Evolutionary conservation across 2,797 vertebrate species (phyloP).

Genomic region (Falco naumanni): DNA sequence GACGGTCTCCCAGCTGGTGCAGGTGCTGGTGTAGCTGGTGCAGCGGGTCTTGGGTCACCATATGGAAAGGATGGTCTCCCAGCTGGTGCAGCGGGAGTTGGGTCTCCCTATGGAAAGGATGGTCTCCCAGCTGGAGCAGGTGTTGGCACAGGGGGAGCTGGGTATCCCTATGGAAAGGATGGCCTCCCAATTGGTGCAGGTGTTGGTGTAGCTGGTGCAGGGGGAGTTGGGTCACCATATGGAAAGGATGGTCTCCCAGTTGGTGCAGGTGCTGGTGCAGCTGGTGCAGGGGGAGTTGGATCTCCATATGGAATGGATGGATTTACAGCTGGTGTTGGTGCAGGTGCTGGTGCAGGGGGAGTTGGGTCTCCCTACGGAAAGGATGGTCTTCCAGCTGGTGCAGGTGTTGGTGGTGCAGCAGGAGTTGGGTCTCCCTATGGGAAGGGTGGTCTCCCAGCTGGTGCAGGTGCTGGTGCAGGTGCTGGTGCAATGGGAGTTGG

Average conservation of each 20-base stretch:
- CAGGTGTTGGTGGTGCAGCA: background rate
- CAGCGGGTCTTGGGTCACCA: too few relatives aligned
- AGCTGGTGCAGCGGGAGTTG: background rate
- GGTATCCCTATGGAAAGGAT: background rate
- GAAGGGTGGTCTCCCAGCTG: background rate
- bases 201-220: rapidly evolving
- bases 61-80: background rate
- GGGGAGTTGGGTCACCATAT: background rate
- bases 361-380: background rate
- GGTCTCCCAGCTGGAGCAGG: background rate
- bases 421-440: background rate
- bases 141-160: background rate
- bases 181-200: background rate
- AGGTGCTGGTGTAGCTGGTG: rapidly evolving
- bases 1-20: background rate
- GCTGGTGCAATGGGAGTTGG: background rate
- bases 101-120: background rate
- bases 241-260: background rate
- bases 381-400: background rate
- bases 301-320: background rate
- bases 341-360: background rate
- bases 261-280: background rate
- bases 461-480: too few relatives aligned
- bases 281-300: too few relatives aligned
- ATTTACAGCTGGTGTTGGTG: background rate